Evolutionary conservation across 2,113 vertebrate species (phyloP).

Genomic region (Ailurus styani): DNA sequence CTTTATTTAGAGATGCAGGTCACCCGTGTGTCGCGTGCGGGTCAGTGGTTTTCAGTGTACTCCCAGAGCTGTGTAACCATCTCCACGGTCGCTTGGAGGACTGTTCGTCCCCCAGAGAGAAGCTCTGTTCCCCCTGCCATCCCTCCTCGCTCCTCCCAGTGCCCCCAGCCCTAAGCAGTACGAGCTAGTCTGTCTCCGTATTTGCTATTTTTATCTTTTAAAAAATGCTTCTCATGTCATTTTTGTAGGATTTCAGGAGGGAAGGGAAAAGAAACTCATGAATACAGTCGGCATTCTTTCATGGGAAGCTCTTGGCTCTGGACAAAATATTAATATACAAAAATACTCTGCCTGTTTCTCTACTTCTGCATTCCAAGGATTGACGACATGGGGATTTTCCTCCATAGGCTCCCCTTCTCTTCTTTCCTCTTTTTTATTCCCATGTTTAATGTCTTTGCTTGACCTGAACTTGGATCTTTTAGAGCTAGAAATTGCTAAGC

Average conservation of each 20-base stretch:
- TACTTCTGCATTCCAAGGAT: background rate
- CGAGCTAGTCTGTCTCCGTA: background rate
- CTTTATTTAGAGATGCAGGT: rapidly evolving
- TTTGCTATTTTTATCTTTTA: background rate
- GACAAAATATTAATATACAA: background rate
- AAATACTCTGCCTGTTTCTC: background rate
- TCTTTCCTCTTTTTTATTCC: too few relatives aligned
- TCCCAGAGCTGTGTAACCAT: background rate
- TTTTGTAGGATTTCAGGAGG: background rate
- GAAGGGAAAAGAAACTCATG: background rate
- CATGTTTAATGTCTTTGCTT: background rate
- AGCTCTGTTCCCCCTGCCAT: background rate
- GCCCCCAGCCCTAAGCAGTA: background rate
- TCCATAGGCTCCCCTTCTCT: background rate
- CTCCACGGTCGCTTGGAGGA: background rate
- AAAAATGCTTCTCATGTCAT: background rate
- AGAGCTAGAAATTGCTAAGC: background rate
- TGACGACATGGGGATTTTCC: background rate
- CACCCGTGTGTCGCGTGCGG: rapidly evolving
- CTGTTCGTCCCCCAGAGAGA: background rate
- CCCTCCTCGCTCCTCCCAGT: background rate
- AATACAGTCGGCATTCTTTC: background rate
- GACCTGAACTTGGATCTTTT: background rate
- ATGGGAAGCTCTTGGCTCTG: background rate
- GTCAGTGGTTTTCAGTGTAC: background rate